Evolutionary conservation across 2,888 invertebrate species (phyloP).

Genomic region (Psylliodes chrysocephalus): DNA sequence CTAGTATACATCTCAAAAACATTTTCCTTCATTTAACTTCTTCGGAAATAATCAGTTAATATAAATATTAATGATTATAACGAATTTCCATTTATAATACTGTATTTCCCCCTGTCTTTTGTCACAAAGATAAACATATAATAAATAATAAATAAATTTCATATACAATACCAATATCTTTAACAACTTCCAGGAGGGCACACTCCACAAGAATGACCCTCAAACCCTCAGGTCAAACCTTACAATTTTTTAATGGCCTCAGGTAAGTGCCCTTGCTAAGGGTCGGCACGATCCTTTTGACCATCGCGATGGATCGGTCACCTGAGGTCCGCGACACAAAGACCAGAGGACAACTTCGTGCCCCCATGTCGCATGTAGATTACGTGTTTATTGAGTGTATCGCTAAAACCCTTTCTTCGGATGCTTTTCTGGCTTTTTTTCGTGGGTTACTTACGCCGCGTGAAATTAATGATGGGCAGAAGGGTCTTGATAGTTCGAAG

Average conservation of each 20-base stretch:
- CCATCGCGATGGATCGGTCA: no score
- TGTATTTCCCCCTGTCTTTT: no score
- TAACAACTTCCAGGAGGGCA: slow-evolving; percentile 4
- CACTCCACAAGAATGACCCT: slow-evolving; percentile 19
- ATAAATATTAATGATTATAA: no score
- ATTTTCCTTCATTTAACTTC: no score
- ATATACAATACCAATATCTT: no score
- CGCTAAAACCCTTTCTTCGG: slow-evolving; percentile 18
- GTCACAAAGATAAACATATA: no score
- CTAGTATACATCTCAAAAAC: no score
- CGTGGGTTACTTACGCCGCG: slow-evolving; percentile 26
- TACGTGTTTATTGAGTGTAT: slow-evolving; percentile 42
- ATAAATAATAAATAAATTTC: no score
- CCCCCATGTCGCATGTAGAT: slow-evolving; percentile 29
- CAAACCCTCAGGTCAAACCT: slow-evolving; percentile 1
- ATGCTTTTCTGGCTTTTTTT: slow-evolving; percentile 13
- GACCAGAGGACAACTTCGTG: slow-evolving; percentile 27
- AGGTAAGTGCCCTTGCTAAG: slow-evolving; percentile 30
- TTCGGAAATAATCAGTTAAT: no score
- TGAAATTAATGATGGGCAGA: slow-evolving; percentile 31
- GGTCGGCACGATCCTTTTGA: slow-evolving; percentile 33
- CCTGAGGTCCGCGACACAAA: no score
- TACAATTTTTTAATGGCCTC: slow-evolving; percentile 16
- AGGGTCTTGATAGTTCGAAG: slow-evolving; percentile 19
- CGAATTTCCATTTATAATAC: no score